These are phyloP conservation scores for Chloroceryle aenea DNA, from an alignment of 2,113 vertebrate species.

Conservation along the genomic window DNA sequence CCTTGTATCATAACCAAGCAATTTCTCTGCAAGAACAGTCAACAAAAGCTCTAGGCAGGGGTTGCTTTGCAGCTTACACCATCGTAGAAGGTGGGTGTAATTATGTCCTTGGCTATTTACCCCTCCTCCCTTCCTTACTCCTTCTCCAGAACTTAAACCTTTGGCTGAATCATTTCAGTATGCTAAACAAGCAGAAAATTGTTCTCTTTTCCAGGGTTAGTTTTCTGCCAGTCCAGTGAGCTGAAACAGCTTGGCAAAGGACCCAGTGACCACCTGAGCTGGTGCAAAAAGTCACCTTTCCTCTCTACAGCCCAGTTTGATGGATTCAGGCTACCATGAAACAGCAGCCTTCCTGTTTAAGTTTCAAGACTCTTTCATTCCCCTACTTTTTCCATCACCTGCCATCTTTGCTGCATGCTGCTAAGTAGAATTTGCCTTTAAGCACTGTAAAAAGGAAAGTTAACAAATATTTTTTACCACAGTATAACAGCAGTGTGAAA, in stretches of 20 bases:
- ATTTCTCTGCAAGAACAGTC: background rate
- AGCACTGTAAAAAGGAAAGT: slow-evolving; percentile 18
- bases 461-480: background rate
- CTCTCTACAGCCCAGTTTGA: background rate
- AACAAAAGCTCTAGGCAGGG: background rate
- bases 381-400: slow-evolving; percentile 13
- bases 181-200: background rate
- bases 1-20: background rate
- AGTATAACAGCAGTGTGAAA: background rate
- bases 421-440: slow-evolving; percentile 7
- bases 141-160: background rate
- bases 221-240: background rate
- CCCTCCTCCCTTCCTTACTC: background rate
- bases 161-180: background rate
- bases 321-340: background rate
- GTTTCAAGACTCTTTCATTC: background rate
- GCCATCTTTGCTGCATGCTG: slow-evolving; percentile 6
- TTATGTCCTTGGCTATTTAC: background rate
- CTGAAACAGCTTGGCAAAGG: background rate
- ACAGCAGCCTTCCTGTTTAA: background rate
- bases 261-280: background rate
- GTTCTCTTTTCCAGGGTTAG: background rate
- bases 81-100: background rate
- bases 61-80: background rate
- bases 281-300: background rate